Evolutionary conservation across 2,888 invertebrate genomes (phyloP).

Genomic region (Rhimphoctona megacephalus): DNA sequence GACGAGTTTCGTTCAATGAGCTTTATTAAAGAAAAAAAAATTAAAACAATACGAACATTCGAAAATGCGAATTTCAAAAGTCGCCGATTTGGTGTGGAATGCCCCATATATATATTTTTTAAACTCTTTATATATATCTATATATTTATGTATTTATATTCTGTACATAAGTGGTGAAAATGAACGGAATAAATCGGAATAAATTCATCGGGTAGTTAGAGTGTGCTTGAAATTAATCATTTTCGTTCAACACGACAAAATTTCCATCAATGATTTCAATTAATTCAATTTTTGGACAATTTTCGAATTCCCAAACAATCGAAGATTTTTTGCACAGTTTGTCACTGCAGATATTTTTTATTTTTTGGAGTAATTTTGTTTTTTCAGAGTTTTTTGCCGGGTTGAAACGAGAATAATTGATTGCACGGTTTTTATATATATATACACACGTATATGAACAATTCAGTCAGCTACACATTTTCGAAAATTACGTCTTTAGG

Average conservation of each 20-base stretch:
- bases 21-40: too few species aligned
- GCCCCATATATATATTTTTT: neutral
- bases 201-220: neutral
- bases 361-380: neutral
- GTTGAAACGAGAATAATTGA: neutral
- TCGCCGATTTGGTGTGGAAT: too few species aligned
- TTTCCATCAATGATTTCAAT: neutral
- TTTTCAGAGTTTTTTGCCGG: neutral
- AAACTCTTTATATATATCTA: neutral
- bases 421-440: conserved; percentile 8
- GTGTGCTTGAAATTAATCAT: neutral
- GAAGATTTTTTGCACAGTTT: neutral
- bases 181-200: conserved; percentile 5
- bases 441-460: conserved; percentile 24
- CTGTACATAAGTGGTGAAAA: conserved; percentile 5
- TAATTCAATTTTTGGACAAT: neutral
- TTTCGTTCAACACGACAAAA: neutral
- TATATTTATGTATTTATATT: conserved; percentile 9
- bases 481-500: conserved; percentile 47
- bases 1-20: too few species aligned
- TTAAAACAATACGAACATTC: too few species aligned
- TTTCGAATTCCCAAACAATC: neutral
- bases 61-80: too few species aligned
- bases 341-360: neutral
- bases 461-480: conserved; percentile 42